Evolutionary conservation across 2,888 invertebrate species (phyloP).

Genomic region (Pristionchus mayeri): DNA sequence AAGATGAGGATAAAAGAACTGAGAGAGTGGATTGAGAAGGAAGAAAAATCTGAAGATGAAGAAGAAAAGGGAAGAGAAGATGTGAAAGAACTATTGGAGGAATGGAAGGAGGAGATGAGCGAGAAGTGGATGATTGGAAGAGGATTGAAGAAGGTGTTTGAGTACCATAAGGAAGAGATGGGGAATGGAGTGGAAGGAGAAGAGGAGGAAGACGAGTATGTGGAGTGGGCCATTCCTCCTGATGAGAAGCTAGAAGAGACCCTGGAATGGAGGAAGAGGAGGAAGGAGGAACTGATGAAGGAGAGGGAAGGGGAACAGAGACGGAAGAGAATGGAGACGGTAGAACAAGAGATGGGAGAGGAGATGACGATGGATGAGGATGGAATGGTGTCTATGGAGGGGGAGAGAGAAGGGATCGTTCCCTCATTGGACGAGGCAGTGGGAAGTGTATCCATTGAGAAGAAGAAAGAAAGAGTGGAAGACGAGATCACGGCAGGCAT

Average conservation of each 20-base stretch:
- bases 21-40: neutral
- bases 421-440: neutral
- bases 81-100: neutral
- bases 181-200: conserved; percentile 4
- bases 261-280: neutral
- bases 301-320: neutral
- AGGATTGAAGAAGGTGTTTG: neutral
- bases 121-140: conserved; percentile 24
- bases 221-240: neutral
- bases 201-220: conserved; percentile 16
- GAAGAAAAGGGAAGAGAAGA: neutral
- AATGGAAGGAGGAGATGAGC: neutral
- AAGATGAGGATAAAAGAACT: neutral
- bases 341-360: neutral
- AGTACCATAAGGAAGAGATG: neutral
- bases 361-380: neutral
- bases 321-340: neutral
- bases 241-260: neutral
- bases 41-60: no score
- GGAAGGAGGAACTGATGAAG: neutral
- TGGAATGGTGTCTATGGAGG: neutral
- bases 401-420: neutral
- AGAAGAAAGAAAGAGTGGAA: neutral
- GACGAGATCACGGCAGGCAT: conserved; percentile 29
- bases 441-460: neutral